Evolutionary conservation across 2,113 vertebrate genomes (phyloP), one percentile per base, ranked within the genome.

Genomic region (Cyrtonyx montezumae): DNA sequence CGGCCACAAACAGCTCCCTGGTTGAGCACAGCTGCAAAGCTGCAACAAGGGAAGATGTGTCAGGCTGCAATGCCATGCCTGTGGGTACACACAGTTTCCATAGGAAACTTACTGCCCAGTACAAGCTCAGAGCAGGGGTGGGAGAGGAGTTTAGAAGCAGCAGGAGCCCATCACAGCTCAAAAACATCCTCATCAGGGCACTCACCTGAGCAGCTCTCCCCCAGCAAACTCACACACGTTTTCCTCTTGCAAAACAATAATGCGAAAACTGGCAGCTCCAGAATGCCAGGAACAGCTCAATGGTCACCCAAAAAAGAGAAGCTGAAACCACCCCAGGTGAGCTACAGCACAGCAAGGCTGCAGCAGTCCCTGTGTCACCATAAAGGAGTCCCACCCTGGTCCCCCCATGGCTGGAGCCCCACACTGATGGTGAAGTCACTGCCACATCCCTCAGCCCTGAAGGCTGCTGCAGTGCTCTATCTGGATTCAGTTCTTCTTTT

Each of bases 51-150:
- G 21, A n/a, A 51, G 32, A 48, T 6, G 18, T 21, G 30, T 40
- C 0, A 0, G 32, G 66, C 42, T 32, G 46, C 46, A 14, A 7
- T 1, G 37, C 0, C 0, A 5, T 49, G 53, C 36, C 62, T 4
- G 1, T 1, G 1, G 9, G 2, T 37, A 58, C 6, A 2, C 7
- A n/a, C 1, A 40, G 34, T 73, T 83, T 63, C 77, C 66, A 14
- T 4, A 53, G 45, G 62, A 82, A 49, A 14, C 28, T 56, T 69
- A 6, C n/a, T 22, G 56, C 61, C 23, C 66, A 66, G 49, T 2
- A 2, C 42, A 56, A 61, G 18, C 11, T 78, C 79, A 78, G 55
- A 71, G 37, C 1, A 0, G 59, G 45, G 21, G 49, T 32, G 21
- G 30, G 36, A 77, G 32, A 40, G 1, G 66, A 34, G 40, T 16